Percentiles rank a stretch among this genome's conserved stretches.
Evolutionary conservation across 2,888 invertebrate genomes (phyloP).

Genomic region (Acleris literana): DNA sequence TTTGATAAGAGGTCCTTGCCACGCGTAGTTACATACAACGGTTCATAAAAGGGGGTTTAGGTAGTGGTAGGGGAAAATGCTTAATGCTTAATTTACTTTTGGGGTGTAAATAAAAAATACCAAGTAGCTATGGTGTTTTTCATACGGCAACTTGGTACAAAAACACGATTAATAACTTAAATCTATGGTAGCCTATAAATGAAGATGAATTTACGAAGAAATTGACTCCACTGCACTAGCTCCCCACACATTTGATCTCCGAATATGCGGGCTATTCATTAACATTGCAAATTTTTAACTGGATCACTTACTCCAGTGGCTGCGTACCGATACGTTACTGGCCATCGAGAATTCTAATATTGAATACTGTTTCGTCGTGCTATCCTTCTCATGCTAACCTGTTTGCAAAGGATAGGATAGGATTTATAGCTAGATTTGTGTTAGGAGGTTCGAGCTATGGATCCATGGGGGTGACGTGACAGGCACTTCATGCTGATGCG

Average conservation of each 20-base stretch:
- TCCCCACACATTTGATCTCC: conserved; percentile 8
- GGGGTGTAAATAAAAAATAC: too few relatives aligned
- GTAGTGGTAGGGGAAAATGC: conserved; percentile 8
- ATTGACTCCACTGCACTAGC: not conserved
- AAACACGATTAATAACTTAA: too few relatives aligned
- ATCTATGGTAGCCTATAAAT: not conserved
- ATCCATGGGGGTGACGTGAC: conserved; percentile 48
- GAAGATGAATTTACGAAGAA: not conserved
- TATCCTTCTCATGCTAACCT: conserved; percentile 2
- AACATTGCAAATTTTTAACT: conserved; percentile 34
- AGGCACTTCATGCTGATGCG: conserved; percentile 52
- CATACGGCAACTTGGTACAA: too few relatives aligned
- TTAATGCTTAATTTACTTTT: too few relatives aligned
- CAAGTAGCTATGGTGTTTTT: too few relatives aligned
- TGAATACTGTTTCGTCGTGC: conserved; percentile 1
- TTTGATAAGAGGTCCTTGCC: conserved; percentile 44
- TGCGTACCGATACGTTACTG: conserved; percentile 22
- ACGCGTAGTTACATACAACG: conserved; percentile 18
- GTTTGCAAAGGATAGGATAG: conserved; percentile 17
- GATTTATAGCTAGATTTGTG: conserved; percentile 14
- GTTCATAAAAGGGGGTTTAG: conserved; percentile 7
- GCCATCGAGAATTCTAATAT: conserved; percentile 2
- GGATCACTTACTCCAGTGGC: conserved; percentile 29
- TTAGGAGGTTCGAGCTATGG: conserved; percentile 23
- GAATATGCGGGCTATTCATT: conserved; percentile 26